These are phyloP conservation scores for Dascillus cervinus DNA, from an alignment of 2,888 invertebrate species.

Conservation along the genomic window DNA sequence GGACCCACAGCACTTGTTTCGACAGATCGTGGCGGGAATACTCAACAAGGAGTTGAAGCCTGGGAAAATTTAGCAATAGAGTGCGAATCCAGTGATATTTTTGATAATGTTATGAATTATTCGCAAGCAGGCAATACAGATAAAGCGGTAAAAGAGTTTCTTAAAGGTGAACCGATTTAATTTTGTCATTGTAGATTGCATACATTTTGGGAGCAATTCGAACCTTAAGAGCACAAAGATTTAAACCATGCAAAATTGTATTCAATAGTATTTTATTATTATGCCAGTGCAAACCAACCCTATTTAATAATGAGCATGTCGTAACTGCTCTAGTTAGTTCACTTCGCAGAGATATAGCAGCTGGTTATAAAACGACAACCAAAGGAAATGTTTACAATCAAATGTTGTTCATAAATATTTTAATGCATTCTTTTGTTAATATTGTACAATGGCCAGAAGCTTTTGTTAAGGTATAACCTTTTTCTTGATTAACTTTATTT, in stretches of 20 bases:
- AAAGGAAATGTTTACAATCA: slow-evolving; percentile 76
- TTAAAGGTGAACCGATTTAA: slow-evolving; percentile 2
- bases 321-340: slow-evolving; percentile 73
- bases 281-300: slow-evolving; percentile 68
- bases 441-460: slow-evolving; percentile 85
- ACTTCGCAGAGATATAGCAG: slow-evolving; percentile 64
- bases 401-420: slow-evolving; percentile 75
- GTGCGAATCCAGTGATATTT: slow-evolving; percentile 71
- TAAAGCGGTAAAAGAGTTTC: slow-evolving; percentile 51
- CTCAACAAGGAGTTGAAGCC: slow-evolving; percentile 43
- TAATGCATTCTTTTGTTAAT: slow-evolving; percentile 74
- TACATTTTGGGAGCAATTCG: slow-evolving; percentile 85
- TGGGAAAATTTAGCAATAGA: slow-evolving; percentile 72
- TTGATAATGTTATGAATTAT: slow-evolving; percentile 66
- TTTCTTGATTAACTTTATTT: slow-evolving; percentile 1
- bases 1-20: slow-evolving; percentile 25
- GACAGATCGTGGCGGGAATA: slow-evolving; percentile 24
- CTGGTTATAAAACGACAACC: slow-evolving; percentile 57
- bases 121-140: slow-evolving; percentile 73
- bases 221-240: slow-evolving; percentile 64
- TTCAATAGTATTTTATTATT: slow-evolving; percentile 73
- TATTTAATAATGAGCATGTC: slow-evolving; percentile 69
- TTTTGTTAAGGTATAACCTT: slow-evolving; percentile 68
- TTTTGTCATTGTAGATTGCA: slow-evolving; percentile 46
- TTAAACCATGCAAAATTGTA: slow-evolving; percentile 74